Percentiles rank a stretch among this genome's conserved stretches.
These are phyloP conservation scores for Zonitis immaculata DNA, from an alignment of 2,888 invertebrate species.

Conservation along the genomic window DNA sequence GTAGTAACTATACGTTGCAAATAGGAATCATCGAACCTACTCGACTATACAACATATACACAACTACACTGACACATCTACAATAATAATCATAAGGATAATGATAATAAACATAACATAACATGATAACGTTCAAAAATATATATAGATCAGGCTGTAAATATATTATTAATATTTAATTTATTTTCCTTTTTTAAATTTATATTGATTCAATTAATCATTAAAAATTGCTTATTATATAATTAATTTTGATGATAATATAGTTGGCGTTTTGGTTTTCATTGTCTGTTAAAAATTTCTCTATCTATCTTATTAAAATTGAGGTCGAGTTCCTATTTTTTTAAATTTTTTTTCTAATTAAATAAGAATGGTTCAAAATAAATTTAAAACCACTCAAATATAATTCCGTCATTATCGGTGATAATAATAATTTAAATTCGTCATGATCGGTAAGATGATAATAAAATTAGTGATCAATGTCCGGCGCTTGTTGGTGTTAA, in stretches of 20 bases:
- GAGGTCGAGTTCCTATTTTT: conserved; percentile 27
- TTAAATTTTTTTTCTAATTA: not conserved
- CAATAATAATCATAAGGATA: conserved; percentile 29
- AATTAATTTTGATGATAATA: conserved; percentile 15
- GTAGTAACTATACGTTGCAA: conserved; percentile 52
- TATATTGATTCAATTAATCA: conserved; percentile 31
- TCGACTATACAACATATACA: conserved; percentile 48
- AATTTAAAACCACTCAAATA: no score
- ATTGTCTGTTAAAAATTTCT: conserved; percentile 16
- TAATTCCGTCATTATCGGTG: no score
- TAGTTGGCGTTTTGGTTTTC: conserved; percentile 22
- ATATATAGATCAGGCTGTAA: conserved; percentile 48
- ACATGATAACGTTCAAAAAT: conserved; percentile 47
- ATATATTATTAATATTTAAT: conserved; percentile 37
- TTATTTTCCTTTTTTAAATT: conserved; percentile 13
- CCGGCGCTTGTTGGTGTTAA: conserved; percentile 55
- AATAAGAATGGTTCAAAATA: no score
- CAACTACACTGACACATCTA: conserved; percentile 48
- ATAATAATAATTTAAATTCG: conserved; percentile 3
- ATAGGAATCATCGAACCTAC: conserved; percentile 50
- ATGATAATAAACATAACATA: conserved; percentile 29
- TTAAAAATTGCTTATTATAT: conserved; percentile 26
- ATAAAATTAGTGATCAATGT: conserved; percentile 43
- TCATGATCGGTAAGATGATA: not conserved
- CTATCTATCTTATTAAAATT: no score